A percentile compares a stretch with the other conserved stretches of the same genome.
Conservation (phyloP, 2,113 vertebrate species). For the Leptobrachium leishanense region DNA sequence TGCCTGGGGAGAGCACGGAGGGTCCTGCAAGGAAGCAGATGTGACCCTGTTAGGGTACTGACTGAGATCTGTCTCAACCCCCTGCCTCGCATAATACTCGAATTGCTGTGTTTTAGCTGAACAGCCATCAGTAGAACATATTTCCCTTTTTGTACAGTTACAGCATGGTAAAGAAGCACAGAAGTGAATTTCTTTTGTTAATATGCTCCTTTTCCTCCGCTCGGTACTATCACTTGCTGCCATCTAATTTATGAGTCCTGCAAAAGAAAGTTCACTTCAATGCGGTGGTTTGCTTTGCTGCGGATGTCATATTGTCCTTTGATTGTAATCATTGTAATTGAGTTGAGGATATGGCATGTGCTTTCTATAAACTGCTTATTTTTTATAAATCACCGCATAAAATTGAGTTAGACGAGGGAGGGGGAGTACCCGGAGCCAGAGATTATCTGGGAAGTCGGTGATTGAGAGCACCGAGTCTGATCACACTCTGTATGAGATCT, state of each 20-base stretch:
- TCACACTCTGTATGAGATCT: conserved; percentile 22
- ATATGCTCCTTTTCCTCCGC: background rate
- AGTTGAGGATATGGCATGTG: conserved; percentile 42
- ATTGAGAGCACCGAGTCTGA: conserved; percentile 29
- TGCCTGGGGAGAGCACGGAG: too few relatives aligned
- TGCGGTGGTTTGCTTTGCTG: conserved; percentile 13
- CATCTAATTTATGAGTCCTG: conserved; percentile 27
- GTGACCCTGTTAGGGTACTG: too few relatives aligned
- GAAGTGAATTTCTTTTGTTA: too few relatives aligned
- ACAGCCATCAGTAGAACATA: too few relatives aligned
- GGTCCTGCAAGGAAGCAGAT: too few relatives aligned
- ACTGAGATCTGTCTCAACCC: too few relatives aligned
- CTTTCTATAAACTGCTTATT: conserved; percentile 38
- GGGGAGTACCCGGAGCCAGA: conserved; percentile 18
- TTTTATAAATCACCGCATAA: conserved; percentile 40
- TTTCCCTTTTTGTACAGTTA: too few relatives aligned
- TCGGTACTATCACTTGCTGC: background rate
- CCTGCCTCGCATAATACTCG: too few relatives aligned
- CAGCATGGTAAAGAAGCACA: too few relatives aligned
- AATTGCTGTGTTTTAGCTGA: too few relatives aligned
- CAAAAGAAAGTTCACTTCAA: conserved; percentile 29
- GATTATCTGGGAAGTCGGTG: conserved; percentile 24
- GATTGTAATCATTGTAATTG: conserved; percentile 47
- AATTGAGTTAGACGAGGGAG: conserved; percentile 25
- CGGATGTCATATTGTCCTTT: conserved; percentile 33